These are phyloP conservation scores for Cylindroiulus punctatus DNA, from an alignment of 2,888 invertebrate genomes.

Conservation along the genomic window DNA sequence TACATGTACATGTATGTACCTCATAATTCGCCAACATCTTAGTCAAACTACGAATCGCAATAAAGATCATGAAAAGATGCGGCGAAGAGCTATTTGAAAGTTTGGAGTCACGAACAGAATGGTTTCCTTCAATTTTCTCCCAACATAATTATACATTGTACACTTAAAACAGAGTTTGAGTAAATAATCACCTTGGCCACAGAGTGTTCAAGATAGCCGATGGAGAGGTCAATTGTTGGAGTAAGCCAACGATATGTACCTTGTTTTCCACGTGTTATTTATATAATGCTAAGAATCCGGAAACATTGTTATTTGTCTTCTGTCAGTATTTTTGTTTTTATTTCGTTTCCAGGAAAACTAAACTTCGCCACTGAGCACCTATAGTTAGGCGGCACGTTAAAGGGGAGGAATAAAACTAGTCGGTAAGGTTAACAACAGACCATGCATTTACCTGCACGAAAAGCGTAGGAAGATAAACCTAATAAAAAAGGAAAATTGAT, in stretches of 20 bases:
- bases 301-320: constrained; percentile 18
- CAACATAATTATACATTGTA: constrained; percentile 18
- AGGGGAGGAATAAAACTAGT: background rate
- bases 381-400: background rate
- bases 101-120: background rate
- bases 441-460: background rate
- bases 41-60: background rate
- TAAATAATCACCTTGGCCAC: constrained; percentile 2
- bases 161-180: background rate
- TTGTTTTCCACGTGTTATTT: background rate
- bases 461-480: background rate
- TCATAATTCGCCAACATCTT: background rate
- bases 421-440: background rate
- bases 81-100: background rate
- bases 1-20: background rate
- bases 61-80: background rate
- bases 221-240: background rate
- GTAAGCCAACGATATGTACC: background rate
- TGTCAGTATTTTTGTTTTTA: background rate
- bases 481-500: background rate
- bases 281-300: constrained; percentile 10
- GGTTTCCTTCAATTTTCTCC: constrained; percentile 18
- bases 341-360: constrained; percentile 2
- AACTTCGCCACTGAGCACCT: background rate
- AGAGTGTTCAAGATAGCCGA: background rate